Evolutionary conservation across 1,140 invertebrate genomes (phyloP).

Genomic region (Sogatella furcifera): DNA sequence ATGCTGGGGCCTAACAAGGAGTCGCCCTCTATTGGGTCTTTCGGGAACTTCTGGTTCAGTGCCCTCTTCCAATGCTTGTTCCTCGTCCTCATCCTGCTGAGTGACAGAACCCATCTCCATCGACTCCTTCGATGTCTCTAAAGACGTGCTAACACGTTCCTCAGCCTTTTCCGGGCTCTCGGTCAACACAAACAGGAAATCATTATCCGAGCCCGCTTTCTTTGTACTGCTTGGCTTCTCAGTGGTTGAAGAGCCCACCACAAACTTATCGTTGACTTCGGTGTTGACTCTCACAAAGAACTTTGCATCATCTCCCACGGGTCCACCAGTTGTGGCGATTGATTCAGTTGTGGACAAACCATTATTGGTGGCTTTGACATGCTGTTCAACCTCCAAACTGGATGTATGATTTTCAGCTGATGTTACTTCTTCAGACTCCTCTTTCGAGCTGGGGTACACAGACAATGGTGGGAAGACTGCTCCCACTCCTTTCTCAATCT

Average conservation of each 20-base stretch:
- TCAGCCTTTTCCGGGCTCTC: constrained; percentile 4
- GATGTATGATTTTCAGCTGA: background rate
- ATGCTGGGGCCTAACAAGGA: constrained; percentile 31
- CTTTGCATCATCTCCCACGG: constrained; percentile 1
- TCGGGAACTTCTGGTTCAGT: constrained; percentile 26
- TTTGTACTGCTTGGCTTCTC: background rate
- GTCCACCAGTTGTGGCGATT: background rate
- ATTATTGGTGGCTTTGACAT: background rate
- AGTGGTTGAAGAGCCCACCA: background rate
- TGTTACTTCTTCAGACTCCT: constrained; percentile 5
- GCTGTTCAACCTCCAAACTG: background rate
- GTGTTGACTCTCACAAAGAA: constrained; percentile 9
- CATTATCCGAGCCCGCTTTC: background rate
- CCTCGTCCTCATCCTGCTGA: background rate
- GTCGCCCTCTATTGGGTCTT: constrained; percentile 31
- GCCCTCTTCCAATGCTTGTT: constrained; percentile 16
- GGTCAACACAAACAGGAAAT: constrained; percentile 7
- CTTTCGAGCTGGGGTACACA: constrained; percentile 8
- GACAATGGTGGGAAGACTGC: constrained; percentile 9
- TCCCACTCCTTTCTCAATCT: background rate
- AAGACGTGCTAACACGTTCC: background rate
- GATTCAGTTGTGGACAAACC: background rate
- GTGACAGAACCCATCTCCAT: background rate
- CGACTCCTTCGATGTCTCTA: background rate
- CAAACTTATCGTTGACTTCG: background rate